phyloP scores from a whole-genome alignment of 2,797 vertebrate species.

The Limosa lapponica region DNA sequence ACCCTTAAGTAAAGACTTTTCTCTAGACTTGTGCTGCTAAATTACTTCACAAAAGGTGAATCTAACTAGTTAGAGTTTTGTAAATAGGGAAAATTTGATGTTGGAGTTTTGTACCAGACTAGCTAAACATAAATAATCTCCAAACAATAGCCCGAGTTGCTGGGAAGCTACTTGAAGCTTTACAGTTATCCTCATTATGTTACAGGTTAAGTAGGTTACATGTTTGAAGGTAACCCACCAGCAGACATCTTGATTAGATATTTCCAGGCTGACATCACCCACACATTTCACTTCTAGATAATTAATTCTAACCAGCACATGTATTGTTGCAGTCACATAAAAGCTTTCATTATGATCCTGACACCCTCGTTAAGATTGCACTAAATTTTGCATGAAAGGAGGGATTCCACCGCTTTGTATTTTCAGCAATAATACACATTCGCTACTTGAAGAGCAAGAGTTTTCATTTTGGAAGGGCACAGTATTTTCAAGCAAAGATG shows the following conservation, averaged over 20 bases:
- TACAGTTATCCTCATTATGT: conserved; percentile 43
- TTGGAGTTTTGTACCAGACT: background rate
- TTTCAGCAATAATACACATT: background rate
- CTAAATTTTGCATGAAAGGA: background rate
- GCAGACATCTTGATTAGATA: conserved; percentile 29
- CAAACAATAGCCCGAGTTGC: conserved; percentile 1
- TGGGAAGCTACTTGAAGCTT: conserved; percentile 11
- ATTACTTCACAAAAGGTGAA: background rate
- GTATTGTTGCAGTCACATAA: background rate
- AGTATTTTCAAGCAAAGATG: background rate
- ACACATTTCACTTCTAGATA: background rate
- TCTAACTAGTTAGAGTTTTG: background rate
- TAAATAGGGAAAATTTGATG: background rate
- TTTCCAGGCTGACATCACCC: conserved; percentile 21
- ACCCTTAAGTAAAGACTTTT: background rate
- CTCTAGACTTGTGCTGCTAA: background rate
- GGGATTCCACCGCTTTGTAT: background rate
- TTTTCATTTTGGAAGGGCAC: background rate
- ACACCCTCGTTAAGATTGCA: background rate
- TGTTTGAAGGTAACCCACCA: conserved; percentile 29
- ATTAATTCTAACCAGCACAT: background rate
- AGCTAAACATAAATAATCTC: background rate
- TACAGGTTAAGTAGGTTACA: conserved; percentile 34
- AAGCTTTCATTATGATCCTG: background rate
- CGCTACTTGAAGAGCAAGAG: background rate